Conservation (phyloP, 2,113 vertebrate species). For the Hipposideros armiger region DNA sequence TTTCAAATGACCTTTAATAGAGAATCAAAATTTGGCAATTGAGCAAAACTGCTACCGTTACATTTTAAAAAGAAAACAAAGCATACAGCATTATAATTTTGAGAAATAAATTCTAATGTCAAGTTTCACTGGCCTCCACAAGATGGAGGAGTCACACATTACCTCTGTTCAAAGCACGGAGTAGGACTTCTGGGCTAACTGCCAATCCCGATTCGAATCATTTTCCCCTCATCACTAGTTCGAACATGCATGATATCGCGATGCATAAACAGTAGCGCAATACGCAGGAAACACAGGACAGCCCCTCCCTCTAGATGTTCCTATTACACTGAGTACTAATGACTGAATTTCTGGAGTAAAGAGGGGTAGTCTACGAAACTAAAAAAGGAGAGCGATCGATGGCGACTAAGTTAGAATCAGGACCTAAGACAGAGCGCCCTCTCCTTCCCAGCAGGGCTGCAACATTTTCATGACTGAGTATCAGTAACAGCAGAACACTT, state of each 20-base stretch:
- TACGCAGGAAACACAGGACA: slow-evolving; percentile 48
- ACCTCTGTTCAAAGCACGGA: slow-evolving; percentile 28
- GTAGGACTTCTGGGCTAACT: slow-evolving; percentile 74
- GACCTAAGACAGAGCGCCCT: neutral
- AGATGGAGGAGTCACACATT: slow-evolving; percentile 31
- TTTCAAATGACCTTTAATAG: neutral
- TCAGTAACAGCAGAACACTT: neutral
- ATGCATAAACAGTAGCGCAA: slow-evolving; percentile 66
- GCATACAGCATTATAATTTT: neutral
- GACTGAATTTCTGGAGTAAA: slow-evolving; percentile 68
- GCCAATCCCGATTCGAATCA: slow-evolving; percentile 73
- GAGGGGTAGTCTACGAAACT: neutral
- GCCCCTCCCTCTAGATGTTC: slow-evolving; percentile 42
- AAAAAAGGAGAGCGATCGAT: neutral
- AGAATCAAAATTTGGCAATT: slow-evolving; percentile 7
- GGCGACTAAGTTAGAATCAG: slow-evolving; percentile 7
- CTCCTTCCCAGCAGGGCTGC: neutral
- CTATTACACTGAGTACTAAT: slow-evolving; percentile 33
- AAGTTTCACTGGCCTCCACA: slow-evolving; percentile 43
- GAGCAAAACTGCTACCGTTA: neutral
- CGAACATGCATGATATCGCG: slow-evolving; percentile 68
- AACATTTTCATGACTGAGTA: neutral
- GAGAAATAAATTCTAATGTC: slow-evolving; percentile 48
- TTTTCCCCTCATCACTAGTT: slow-evolving; percentile 75
- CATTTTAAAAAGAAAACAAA: slow-evolving; percentile 55